Conservation (phyloP, 2,888 invertebrate genomes). For the Anagyrus pseudococci region DNA sequence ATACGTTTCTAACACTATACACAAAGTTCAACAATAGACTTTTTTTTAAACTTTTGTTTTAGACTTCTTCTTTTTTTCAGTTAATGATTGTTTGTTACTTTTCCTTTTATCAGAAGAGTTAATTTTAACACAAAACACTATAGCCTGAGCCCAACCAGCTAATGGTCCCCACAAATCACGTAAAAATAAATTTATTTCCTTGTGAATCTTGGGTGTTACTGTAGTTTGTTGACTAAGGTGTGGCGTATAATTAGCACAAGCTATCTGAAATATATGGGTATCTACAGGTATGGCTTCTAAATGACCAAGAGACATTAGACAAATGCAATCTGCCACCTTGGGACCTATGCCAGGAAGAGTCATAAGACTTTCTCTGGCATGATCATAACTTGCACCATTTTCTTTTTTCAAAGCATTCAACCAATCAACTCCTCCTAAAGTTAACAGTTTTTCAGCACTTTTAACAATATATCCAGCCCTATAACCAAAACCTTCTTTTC, state of each 20-base stretch:
- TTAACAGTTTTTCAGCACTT: conserved; percentile 73
- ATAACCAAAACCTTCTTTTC: conserved; percentile 83
- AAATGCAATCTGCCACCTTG: conserved; percentile 98
- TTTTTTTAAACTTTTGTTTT: conserved; percentile 3
- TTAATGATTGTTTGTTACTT: conserved; percentile 25
- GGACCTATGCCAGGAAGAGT: conserved; percentile 89
- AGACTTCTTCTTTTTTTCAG: conserved; percentile 6
- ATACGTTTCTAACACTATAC: background rate
- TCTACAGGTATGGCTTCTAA: conserved; percentile 91
- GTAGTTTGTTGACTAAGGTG: conserved; percentile 76
- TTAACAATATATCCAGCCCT: conserved; percentile 85
- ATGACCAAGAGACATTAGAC: conserved; percentile 93
- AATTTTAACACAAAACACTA: conserved; percentile 65
- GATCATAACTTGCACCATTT: conserved; percentile 71
- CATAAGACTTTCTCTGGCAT: conserved; percentile 77
- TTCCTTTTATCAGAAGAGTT: conserved; percentile 38
- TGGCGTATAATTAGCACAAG: conserved; percentile 80
- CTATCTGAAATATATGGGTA: conserved; percentile 94
- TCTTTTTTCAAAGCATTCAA: conserved; percentile 67
- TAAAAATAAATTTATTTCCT: conserved; percentile 85
- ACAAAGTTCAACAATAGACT: background rate
- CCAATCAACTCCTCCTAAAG: conserved; percentile 78
- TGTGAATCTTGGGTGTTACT: conserved; percentile 82
- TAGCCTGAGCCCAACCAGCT: conserved; percentile 96
- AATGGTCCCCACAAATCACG: conserved; percentile 80